Conservation (phyloP, 2,797 vertebrate species). For the Allochrocebus solatus region DNA sequence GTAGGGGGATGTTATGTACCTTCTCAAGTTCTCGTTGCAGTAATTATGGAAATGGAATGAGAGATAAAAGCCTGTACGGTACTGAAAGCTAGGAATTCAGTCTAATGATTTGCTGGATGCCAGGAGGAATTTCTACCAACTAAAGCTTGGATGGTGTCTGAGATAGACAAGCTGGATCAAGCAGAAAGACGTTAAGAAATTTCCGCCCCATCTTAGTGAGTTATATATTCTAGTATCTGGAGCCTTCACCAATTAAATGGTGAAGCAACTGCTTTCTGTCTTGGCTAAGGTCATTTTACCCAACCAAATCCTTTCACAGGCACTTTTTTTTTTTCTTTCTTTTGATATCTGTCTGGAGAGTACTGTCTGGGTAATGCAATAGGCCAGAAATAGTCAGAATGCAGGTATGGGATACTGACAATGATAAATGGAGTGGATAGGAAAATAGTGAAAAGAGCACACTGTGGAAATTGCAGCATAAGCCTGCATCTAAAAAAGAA, state of each 20-base stretch:
- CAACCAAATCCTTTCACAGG: neutral
- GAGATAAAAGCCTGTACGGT: neutral
- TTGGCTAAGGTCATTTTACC: neutral
- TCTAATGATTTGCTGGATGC: neutral
- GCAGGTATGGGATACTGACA: neutral
- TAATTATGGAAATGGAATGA: constrained; percentile 43
- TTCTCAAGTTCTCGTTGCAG: constrained; percentile 18
- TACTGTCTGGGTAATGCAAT: neutral
- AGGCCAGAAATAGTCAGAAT: neutral
- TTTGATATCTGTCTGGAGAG: neutral
- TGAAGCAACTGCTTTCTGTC: neutral
- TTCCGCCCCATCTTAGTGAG: neutral
- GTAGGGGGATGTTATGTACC: neutral
- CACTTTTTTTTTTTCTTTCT: neutral
- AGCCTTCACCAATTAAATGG: neutral
- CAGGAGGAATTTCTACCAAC: neutral
- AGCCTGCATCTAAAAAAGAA: neutral
- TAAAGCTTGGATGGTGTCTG: neutral
- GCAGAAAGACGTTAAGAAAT: constrained; percentile 35
- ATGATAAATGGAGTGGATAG: neutral
- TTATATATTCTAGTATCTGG: neutral
- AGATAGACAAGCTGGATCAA: neutral
- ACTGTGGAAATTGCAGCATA: neutral
- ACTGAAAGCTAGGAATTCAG: constrained; percentile 15
- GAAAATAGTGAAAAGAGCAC: neutral